These are phyloP conservation scores for Tyrannus savana DNA, from an alignment of 2,113 vertebrate species.

Conservation along the genomic window DNA sequence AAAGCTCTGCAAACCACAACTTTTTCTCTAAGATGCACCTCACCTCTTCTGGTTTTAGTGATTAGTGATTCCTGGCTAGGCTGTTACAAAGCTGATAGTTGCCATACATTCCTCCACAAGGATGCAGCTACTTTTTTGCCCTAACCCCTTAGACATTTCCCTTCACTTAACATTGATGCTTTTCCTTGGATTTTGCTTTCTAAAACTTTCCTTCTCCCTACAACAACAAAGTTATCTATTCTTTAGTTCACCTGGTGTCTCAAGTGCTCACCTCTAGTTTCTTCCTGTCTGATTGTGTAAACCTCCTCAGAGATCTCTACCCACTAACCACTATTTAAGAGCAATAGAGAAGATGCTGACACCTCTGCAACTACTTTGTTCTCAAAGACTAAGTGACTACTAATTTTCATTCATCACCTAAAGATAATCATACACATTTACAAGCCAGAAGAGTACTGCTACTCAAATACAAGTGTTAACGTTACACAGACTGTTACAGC, in stretches of 20 bases:
- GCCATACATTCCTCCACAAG: background rate
- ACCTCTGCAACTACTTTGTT: background rate
- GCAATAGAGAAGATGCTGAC: background rate
- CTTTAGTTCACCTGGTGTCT: background rate
- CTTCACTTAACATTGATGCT: background rate
- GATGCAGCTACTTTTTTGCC: background rate
- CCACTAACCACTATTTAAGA: background rate
- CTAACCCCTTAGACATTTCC: background rate
- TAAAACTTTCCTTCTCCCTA: background rate
- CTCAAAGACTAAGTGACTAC: background rate
- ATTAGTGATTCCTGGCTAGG: background rate
- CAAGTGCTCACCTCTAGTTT: background rate
- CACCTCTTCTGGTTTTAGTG: background rate
- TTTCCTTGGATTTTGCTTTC: background rate
- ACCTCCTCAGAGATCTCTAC: background rate
- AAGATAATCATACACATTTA: background rate
- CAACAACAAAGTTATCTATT: background rate
- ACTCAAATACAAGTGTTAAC: background rate
- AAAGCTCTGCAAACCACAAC: background rate
- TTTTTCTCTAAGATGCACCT: background rate
- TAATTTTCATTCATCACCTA: background rate
- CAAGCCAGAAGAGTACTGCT: background rate
- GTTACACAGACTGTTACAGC: background rate
- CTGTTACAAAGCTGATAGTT: background rate
- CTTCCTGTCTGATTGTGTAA: background rate